These are phyloP conservation scores for Hepsetus odoe DNA, from an alignment of 2,113 vertebrate species.

Conservation along the genomic window DNA sequence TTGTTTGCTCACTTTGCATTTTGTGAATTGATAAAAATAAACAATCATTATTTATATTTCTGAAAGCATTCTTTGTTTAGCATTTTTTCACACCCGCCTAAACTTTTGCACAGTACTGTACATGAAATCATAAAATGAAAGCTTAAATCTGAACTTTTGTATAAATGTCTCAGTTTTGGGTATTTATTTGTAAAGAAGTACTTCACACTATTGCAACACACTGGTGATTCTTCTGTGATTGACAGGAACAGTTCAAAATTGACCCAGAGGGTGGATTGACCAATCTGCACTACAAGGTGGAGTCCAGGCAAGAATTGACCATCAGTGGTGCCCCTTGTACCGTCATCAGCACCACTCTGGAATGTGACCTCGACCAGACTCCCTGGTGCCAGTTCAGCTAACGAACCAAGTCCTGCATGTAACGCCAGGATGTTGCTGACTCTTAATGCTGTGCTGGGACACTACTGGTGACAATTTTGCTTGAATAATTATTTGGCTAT, in stretches of 20 bases:
- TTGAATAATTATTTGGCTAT: constrained; percentile 6
- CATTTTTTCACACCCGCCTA: too few relatives aligned
- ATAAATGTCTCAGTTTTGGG: too few relatives aligned
- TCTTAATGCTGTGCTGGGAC: background rate
- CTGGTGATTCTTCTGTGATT: background rate
- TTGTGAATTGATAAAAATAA: too few relatives aligned
- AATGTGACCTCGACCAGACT: constrained; percentile 85
- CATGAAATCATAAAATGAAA: too few relatives aligned
- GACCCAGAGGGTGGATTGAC: constrained; percentile 90
- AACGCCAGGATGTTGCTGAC: background rate
- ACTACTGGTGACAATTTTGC: constrained; percentile 13
- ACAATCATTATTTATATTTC: too few relatives aligned
- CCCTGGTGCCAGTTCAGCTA: constrained; percentile 89
- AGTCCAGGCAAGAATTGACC: constrained; percentile 82
- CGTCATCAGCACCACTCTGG: constrained; percentile 83
- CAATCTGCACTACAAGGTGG: constrained; percentile 86
- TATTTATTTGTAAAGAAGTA: too few relatives aligned
- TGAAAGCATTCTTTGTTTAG: too few relatives aligned
- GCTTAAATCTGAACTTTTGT: too few relatives aligned
- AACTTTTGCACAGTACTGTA: too few relatives aligned
- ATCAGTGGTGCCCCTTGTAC: constrained; percentile 90
- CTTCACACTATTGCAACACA: too few relatives aligned
- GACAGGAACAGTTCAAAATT: constrained; percentile 95
- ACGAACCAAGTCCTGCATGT: background rate
- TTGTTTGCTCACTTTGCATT: too few relatives aligned